phyloP scores from a whole-genome alignment of 2,888 invertebrate genomes.

The Stenolophus ochropezus region DNA sequence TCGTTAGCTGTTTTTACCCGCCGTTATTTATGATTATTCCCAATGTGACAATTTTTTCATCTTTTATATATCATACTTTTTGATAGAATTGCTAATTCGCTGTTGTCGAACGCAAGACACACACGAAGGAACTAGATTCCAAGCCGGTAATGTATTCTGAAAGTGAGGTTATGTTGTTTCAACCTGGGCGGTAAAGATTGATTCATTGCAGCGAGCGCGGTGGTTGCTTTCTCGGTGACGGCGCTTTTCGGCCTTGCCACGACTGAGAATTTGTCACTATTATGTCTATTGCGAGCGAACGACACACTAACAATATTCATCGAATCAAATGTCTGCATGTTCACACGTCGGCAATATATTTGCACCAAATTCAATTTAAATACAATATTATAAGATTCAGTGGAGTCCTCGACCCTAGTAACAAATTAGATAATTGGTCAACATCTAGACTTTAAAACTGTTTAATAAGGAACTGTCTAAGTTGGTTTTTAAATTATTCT shows the following conservation, averaged over 20 bases:
- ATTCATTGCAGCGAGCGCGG: slow-evolving; percentile 45
- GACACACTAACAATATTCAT: background rate
- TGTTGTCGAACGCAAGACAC: slow-evolving; percentile 49
- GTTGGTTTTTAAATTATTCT: too few species aligned
- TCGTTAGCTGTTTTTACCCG: slow-evolving; percentile 66
- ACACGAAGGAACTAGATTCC: slow-evolving; percentile 53
- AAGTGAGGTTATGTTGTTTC: slow-evolving; percentile 30
- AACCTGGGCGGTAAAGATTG: slow-evolving; percentile 47
- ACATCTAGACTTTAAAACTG: too few species aligned
- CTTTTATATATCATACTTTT: slow-evolving; percentile 59
- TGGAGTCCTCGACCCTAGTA: too few species aligned
- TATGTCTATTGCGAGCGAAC: background rate
- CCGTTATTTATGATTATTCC: slow-evolving; percentile 67
- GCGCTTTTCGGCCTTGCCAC: background rate
- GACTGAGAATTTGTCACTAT: background rate
- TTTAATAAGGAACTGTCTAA: too few species aligned
- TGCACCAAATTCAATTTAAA: too few species aligned
- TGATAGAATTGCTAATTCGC: slow-evolving; percentile 60
- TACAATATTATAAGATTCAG: too few species aligned
- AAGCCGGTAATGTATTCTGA: slow-evolving; percentile 25
- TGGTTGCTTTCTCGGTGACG: slow-evolving; percentile 1
- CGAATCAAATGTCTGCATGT: too few species aligned
- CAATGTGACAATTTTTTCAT: slow-evolving; percentile 66
- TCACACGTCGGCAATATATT: too few species aligned
- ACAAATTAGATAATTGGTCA: too few species aligned